Evolutionary conservation across 2,888 invertebrate species (phyloP).

Genomic region (Atethmia centrago): DNA sequence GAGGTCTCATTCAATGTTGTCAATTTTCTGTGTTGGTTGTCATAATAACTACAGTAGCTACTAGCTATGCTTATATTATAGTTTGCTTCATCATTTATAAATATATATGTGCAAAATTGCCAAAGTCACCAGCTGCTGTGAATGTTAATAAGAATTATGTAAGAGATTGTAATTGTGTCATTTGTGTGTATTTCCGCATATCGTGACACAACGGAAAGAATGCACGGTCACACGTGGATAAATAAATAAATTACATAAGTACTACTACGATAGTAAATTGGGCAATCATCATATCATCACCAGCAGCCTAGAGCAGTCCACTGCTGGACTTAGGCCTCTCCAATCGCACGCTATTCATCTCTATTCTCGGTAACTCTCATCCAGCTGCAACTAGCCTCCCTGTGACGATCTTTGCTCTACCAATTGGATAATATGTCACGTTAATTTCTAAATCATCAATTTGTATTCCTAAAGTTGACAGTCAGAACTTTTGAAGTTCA

Average conservation of each 20-base stretch:
- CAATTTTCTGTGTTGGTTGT: background rate
- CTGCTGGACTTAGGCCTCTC: background rate
- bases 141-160: conserved; percentile 20
- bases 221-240: background rate
- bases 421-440: background rate
- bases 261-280: background rate
- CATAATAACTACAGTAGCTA: background rate
- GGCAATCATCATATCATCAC: background rate
- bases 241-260: background rate
- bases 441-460: background rate
- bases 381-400: no score
- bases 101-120: conserved; percentile 23
- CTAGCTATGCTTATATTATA: background rate
- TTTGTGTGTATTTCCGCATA: background rate
- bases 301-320: background rate
- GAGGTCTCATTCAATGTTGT: background rate
- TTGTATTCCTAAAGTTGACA: background rate
- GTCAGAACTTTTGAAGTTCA: background rate
- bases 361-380: background rate
- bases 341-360: background rate
- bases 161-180: background rate
- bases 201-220: conserved; percentile 4
- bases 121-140: background rate
- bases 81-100: background rate
- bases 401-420: background rate